A percentile compares a stretch with the other conserved stretches of the same genome.
Conservation (phyloP, 2,113 vertebrate species). For the Ictidomys tridecemlineatus region DNA sequence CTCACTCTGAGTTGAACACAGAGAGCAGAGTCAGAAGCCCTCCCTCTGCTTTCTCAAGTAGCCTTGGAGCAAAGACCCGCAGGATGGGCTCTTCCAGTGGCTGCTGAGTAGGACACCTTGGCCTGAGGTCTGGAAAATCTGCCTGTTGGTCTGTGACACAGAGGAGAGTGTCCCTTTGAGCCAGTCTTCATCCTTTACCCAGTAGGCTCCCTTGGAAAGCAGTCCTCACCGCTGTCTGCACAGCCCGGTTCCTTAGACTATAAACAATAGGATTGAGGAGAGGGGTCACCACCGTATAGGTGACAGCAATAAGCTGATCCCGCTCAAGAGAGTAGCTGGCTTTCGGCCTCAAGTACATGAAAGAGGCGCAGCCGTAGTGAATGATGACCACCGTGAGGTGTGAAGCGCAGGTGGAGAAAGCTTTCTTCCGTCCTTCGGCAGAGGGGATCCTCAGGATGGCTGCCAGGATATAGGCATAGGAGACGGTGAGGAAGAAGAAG, state of each 20-base stretch:
- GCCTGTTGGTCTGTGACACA: background rate
- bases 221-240: constrained; percentile 71
- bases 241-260: constrained; percentile 77
- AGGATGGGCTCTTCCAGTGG: background rate
- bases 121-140: background rate
- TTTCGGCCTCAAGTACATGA: constrained; percentile 79
- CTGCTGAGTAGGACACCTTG: background rate
- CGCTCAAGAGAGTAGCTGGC: constrained; percentile 68
- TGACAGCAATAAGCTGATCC: constrained; percentile 78
- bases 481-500: constrained; percentile 61
- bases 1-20: background rate
- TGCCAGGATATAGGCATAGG: constrained; percentile 67
- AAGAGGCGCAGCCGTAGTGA: constrained; percentile 78
- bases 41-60: background rate
- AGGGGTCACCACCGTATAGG: constrained; percentile 75
- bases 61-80: fast-evolving
- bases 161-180: background rate
- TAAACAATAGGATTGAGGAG: constrained; percentile 80
- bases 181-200: constrained; percentile 38
- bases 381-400: constrained; percentile 76
- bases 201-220: constrained; percentile 52
- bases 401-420: constrained; percentile 79
- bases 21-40: background rate
- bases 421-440: constrained; percentile 43
- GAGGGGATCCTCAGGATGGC: constrained; percentile 74